Percentiles rank a stretch among this genome's conserved stretches.
Evolutionary conservation across 2,888 invertebrate genomes (phyloP).

Genomic region (Cordilura impudica): DNA sequence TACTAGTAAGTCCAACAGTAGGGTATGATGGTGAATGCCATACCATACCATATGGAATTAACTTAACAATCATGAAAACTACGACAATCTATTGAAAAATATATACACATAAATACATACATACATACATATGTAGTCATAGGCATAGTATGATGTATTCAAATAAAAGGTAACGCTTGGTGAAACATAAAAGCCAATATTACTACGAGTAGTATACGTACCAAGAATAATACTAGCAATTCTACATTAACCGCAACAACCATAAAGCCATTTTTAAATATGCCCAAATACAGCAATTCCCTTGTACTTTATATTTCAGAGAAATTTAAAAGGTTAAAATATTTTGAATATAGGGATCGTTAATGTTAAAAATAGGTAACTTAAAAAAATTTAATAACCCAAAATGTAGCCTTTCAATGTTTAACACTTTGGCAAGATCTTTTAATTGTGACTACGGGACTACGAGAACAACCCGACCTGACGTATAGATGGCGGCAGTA

Average conservation of each 20-base stretch:
- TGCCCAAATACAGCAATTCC: not conserved
- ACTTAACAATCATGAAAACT: not conserved
- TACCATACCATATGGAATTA: not conserved
- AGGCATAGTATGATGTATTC: not conserved
- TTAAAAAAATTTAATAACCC: too few relatives aligned
- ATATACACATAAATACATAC: not conserved
- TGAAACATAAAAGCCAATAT: slow-evolving; percentile 4
- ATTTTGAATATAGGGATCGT: too few relatives aligned
- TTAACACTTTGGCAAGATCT: too few relatives aligned
- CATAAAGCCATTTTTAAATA: not conserved
- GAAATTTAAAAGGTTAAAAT: too few relatives aligned
- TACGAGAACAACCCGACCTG: too few relatives aligned
- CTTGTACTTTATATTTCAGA: too few relatives aligned
- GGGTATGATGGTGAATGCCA: too few relatives aligned
- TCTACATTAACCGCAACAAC: not conserved
- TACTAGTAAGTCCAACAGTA: too few relatives aligned
- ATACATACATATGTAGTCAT: not conserved
- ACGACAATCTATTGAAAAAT: not conserved
- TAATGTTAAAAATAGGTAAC: too few relatives aligned
- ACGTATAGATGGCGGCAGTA: too few relatives aligned
- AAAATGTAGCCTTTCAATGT: too few relatives aligned
- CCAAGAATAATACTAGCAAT: not conserved
- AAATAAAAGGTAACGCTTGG: slow-evolving; percentile 8
- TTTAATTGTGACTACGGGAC: too few relatives aligned
- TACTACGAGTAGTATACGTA: not conserved